These are phyloP conservation scores for Monopis laevigella DNA, from an alignment of 2,888 invertebrate species.

Conservation along the genomic window DNA sequence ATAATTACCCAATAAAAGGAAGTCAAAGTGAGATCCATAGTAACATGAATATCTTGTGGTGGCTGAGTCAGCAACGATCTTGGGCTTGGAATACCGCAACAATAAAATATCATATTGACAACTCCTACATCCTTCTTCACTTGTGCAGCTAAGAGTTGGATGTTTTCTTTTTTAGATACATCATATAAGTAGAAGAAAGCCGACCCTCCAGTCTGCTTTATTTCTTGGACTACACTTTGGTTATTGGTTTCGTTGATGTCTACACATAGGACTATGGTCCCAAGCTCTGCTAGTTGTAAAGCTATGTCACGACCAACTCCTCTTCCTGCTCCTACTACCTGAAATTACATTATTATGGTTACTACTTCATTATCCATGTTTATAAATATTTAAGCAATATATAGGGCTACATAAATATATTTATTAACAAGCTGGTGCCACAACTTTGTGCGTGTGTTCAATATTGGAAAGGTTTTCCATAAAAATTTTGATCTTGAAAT, in stretches of 20 bases:
- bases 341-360: no score
- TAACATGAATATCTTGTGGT: slow-evolving; percentile 59
- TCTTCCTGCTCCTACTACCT: slow-evolving; percentile 77
- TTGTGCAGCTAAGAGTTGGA: slow-evolving; percentile 43
- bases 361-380: no score
- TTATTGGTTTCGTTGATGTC: slow-evolving; percentile 69
- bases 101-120: slow-evolving; percentile 71
- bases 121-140: slow-evolving; percentile 63
- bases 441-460: no score
- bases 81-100: slow-evolving; percentile 71
- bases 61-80: slow-evolving; percentile 58
- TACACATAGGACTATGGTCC: slow-evolving; percentile 71
- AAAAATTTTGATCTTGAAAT: no score
- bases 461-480: no score
- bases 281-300: slow-evolving; percentile 63
- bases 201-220: slow-evolving; percentile 50
- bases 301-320: slow-evolving; percentile 74
- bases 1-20: slow-evolving; percentile 71
- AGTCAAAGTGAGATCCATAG: slow-evolving; percentile 66
- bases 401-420: no score
- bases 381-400: no score
- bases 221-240: slow-evolving; percentile 49
- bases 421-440: no score
- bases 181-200: slow-evolving; percentile 65
- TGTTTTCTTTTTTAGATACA: slow-evolving; percentile 62